Conservation (phyloP, 2,797 vertebrate species). For the Hypotaenidia okinawae region DNA sequence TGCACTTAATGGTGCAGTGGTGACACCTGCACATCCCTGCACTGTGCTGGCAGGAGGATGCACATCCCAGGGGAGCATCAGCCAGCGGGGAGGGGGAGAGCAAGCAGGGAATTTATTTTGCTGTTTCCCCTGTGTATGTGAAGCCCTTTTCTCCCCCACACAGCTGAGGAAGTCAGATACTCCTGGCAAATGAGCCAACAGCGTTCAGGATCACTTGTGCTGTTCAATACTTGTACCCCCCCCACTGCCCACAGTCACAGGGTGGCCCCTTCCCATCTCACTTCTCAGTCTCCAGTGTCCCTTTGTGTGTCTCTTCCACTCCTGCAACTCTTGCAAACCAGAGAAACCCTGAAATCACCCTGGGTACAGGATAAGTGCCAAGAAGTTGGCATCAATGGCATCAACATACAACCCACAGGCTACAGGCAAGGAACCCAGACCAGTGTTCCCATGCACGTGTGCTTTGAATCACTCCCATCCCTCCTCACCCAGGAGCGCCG, state of each 20-base stretch:
- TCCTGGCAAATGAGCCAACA: background rate
- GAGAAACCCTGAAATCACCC: background rate
- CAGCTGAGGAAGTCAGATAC: background rate
- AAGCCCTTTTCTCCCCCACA: background rate
- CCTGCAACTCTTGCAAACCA: background rate
- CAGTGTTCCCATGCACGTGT: fast-evolving
- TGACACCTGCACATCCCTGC: fast-evolving
- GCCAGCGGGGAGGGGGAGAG: background rate
- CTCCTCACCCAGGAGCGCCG: background rate
- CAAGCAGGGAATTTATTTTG: background rate
- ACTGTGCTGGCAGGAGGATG: background rate
- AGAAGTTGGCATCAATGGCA: background rate
- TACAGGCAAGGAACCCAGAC: background rate
- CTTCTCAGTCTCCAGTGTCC: background rate
- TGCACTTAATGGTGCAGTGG: background rate
- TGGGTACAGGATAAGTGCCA: fast-evolving
- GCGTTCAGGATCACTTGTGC: background rate
- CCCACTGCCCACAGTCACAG: background rate
- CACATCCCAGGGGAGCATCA: background rate
- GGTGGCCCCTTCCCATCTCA: background rate
- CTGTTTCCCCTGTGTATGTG: background rate
- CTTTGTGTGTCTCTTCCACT: background rate
- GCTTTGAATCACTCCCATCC: fast-evolving
- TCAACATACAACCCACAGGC: fast-evolving
- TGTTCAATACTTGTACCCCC: background rate